Base-by-base conservation (phyloP, 1,140 invertebrate species). In the Cardiocondyla obscurior region DNA sequence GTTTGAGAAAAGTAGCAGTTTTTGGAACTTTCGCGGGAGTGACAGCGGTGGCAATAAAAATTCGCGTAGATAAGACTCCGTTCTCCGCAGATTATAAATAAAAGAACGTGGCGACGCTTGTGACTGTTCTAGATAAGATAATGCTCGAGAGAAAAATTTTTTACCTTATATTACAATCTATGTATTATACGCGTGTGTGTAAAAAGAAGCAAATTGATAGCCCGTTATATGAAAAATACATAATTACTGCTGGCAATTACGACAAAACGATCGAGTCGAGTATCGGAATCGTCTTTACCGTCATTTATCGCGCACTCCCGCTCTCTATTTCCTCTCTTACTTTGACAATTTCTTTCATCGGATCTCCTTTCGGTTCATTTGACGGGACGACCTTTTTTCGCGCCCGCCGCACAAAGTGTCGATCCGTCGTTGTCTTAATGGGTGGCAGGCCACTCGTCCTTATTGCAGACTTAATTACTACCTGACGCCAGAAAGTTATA, bases 401-500 rank as follows among this genome's bases (percentile, higher is more conserved):
- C 90, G 87, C 88, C 89, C 90, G 76, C 64, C 82, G 91, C 88
- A 90, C 91, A 93, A 94, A 94, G 92, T 93, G 93, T 93, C 93
- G 93, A 94, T 94, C 92, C 90, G 90, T 92, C 92, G 91, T 90
- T 89, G 88, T 84, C 90, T 91, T 93, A 93, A 93, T 93, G 92
- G 92, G 83, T 91, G 87, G 89, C 90, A 90, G 91, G 92, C 92
- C 93, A 93, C 92, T 93, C 92, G 91, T 93, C 92, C 91, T 94
- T 93, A 93, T 93, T 94, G 92, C 92, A 90, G 91, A 93, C 93
- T 94, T 94, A 94, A 94, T 94, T 94, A 94, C 93, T 92, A 91
- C 91, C 93, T 93, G 90, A 93, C 92, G 93, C 92, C 84, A 89
- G 90, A 92, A 94, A 94, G 91, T 94, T 94, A 94, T 94, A 94